Base-by-base conservation (phyloP, 2,113 vertebrate species). In the Recurvirostra avosetta region DNA sequence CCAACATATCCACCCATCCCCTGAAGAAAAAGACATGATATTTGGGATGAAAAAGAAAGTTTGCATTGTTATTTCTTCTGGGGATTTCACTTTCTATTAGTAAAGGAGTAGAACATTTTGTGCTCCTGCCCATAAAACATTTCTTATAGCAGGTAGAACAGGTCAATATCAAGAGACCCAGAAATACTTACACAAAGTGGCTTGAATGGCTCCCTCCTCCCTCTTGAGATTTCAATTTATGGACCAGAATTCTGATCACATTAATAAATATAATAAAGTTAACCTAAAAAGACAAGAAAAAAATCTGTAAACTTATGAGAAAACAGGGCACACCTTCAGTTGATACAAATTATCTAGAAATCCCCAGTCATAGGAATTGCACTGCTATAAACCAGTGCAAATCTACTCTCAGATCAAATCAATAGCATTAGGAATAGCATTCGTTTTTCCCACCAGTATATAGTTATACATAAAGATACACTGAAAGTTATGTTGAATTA, bases 221-320 rank as follows among this genome's bases (percentile, higher is more conserved):
- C 25, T 97, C 96, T 9, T 97, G 96, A 53, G 96, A 97, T 79
- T 98, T 97, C 41, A 98, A 67, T 94, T 98, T 98, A 94, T 98
- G 97, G 61, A 96, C 89, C 15, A 98, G 97, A 88, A 98, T 98
- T 65, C 97, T 96, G 62, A 98, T 98, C 78, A 98, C 97, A 65
- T 98, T 98, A 58, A 98, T 84, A 95, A 98, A 98, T 96, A 98
- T 98, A 65, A 97, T 8, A 59, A 98, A 97, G 93, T 98, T 98
- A 43, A 98, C 90, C 98, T 98, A 95, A 26, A 79, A 87, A 36
- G 47, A 55, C 53, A 89, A 74, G 2, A 79, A 1, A 73, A 43
- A 45, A 40, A 56, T 11, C 30, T 53, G 18, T 82, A 27, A 78
- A 85, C 8, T 32, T 76, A 41, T 7, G 15, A 1, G 14, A 65